Evolutionary conservation across 2,113 vertebrate genomes (phyloP).

Genomic region (Fukomys damarensis): DNA sequence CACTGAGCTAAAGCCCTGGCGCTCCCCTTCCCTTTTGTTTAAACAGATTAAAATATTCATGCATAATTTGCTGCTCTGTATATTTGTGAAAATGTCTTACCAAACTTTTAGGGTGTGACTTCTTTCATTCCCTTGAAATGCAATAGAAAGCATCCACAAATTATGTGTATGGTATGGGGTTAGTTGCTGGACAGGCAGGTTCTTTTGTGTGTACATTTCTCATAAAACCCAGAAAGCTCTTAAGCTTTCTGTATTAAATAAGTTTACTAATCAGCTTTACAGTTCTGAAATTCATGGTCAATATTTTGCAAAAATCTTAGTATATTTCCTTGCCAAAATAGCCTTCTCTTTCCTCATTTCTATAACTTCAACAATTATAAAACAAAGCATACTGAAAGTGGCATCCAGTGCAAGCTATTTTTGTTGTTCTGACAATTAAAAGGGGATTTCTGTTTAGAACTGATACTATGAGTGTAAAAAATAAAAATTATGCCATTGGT

Average conservation of each 20-base stretch:
- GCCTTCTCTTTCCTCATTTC: background rate
- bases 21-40: background rate
- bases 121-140: background rate
- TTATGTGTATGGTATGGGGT: background rate
- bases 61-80: background rate
- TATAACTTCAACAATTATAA: background rate
- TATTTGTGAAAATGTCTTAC: background rate
- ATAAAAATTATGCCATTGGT: background rate
- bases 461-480: background rate
- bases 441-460: conserved; percentile 17
- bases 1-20: too few species aligned
- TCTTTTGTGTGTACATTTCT: background rate
- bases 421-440: background rate
- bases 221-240: background rate
- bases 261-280: background rate
- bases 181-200: background rate
- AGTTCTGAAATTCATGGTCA: background rate
- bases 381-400: background rate
- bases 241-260: background rate
- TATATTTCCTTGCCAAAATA: background rate
- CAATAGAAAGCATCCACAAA: background rate
- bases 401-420: background rate
- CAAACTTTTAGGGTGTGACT: background rate
- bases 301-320: background rate
- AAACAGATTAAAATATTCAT: conserved; percentile 14